Base-by-base conservation (phyloP, 1,140 invertebrate genomes). In the Dreissena rostriformis region DNA sequence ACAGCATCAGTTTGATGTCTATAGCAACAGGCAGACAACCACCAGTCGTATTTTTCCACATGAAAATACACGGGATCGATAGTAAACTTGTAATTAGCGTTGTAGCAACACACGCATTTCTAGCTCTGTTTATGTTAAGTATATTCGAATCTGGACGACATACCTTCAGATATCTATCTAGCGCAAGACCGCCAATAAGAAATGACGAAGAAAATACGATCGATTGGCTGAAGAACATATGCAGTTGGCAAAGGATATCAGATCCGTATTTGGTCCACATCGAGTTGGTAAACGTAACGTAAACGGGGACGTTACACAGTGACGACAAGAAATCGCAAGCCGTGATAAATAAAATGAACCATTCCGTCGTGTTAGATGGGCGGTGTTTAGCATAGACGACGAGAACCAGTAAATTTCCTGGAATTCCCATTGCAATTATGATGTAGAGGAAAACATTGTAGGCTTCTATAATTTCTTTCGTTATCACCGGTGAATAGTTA, bases 161-260 rank as follows among this genome's bases (percentile, higher is more conserved):
- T 24, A 81, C 57, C 17, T 72, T 81, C 0, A 81, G n/a, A 61
- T 81, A 81, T 72, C 79, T 53, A 19, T 81, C 79, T 49, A 81
- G 22, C 5, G 79, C 79, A 12, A 81, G 67, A n/a, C 68, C 79
- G 53, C 79, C 63, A 24, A 81, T 81, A 15, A 73, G 55, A 39
- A 81, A 81, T 15, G 70, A 2, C 14, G 79, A 81, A 11, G 79
- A 81, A 17, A 81, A 39, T 12, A 81, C 79, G 17, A 81, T 10
- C 11, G 70, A 51, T 61, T 81, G 79, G 53, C 79, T 81, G 24
- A 73, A 26, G 66, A 81, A 72, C 79, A 81, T 81, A 61, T 81
- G 79, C 7, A 65, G 19, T 24, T 24, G 55, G 53, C 79, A 81
- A 24, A 81, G 39, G 11, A 39, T 5, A 8, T 17, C 51, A 14